A percentile compares a stretch with the other conserved stretches of the same genome.
These are phyloP conservation scores for Zoanthus sociatus DNA, from an alignment of 92 coral and sea anemone species.

Conservation along the genomic window DNA sequence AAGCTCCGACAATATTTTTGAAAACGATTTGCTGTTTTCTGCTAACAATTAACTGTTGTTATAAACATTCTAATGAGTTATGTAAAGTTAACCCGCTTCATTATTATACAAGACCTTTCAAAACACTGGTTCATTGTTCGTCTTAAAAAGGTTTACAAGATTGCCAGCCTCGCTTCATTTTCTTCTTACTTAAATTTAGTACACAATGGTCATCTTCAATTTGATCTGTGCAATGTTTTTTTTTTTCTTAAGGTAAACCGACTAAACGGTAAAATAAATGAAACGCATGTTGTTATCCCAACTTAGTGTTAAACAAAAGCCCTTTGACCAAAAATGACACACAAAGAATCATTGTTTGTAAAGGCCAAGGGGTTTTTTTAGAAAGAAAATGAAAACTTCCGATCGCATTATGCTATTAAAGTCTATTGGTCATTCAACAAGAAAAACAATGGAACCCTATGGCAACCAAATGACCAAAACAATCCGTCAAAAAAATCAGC, in stretches of 20 bases:
- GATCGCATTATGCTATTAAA: slow-evolving; percentile 9
- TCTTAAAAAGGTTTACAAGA: neutral
- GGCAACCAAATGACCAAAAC: slow-evolving; percentile 76
- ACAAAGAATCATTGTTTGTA: slow-evolving; percentile 33
- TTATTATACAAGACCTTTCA: neutral
- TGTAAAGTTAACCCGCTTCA: neutral
- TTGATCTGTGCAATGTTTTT: neutral
- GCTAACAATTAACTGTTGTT: slow-evolving; percentile 31
- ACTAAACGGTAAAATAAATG: neutral
- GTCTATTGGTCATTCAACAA: slow-evolving; percentile 39
- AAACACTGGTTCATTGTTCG: slow-evolving; percentile 35
- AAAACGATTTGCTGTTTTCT: neutral
- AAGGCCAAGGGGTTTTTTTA: slow-evolving; percentile 28
- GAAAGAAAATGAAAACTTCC: slow-evolving; percentile 4
- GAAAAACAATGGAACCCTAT: slow-evolving; percentile 72
- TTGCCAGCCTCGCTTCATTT: neutral
- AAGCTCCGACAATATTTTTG: neutral
- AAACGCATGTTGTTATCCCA: slow-evolving; percentile 8
- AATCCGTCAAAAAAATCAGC: slow-evolving; percentile 49
- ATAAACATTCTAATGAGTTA: neutral
- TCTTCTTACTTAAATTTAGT: neutral
- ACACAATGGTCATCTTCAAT: neutral
- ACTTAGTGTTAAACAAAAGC: slow-evolving; percentile 3
- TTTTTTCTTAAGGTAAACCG: neutral
- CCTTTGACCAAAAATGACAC: slow-evolving; percentile 15